A percentile compares a stretch with the other conserved stretches of the same genome.
Evolutionary conservation across 30 jellyfish, hydroid and myxozoan genomes (phyloP).

Genomic region (Turritopsis rubra): DNA sequence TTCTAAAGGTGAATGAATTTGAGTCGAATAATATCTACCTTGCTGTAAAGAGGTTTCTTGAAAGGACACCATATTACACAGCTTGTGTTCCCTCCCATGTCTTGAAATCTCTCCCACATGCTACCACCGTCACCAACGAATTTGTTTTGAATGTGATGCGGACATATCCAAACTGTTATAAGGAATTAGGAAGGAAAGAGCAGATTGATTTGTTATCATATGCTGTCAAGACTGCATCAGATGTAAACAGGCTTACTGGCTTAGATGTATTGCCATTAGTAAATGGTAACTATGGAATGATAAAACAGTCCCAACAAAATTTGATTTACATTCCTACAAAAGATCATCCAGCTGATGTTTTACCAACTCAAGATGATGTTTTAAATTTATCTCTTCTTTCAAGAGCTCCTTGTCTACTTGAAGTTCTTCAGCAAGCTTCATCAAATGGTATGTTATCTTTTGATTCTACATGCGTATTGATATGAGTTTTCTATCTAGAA

Average conservation of each 20-base stretch:
- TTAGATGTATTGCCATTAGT: not conserved
- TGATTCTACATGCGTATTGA: not conserved
- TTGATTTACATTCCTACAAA: conserved; percentile 8
- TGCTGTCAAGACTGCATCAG: not conserved
- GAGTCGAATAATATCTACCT: conserved; percentile 8
- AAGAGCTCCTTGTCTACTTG: not conserved
- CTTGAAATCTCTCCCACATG: not conserved
- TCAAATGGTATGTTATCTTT: not conserved
- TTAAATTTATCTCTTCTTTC: not conserved
- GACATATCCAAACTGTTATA: not conserved
- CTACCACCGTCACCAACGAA: not conserved
- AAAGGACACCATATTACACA: not conserved
- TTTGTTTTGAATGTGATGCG: not conserved
- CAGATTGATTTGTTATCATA: not conserved
- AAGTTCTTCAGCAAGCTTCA: not conserved
- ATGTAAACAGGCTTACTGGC: not conserved
- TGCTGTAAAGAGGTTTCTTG: conserved; percentile 19
- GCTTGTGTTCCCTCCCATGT: conserved; percentile 41
- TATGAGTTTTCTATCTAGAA: not conserved
- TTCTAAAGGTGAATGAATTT: not conserved
- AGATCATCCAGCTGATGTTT: conserved; percentile 5
- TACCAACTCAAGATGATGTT: not conserved
- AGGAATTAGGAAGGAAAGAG: not conserved
- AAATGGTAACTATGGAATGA: not conserved
- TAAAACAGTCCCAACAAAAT: not conserved